A percentile compares a stretch with the other conserved stretches of the same genome.
Evolutionary conservation across 2,797 vertebrate genomes (phyloP).

Genomic region (Esox masquinongy): DNA sequence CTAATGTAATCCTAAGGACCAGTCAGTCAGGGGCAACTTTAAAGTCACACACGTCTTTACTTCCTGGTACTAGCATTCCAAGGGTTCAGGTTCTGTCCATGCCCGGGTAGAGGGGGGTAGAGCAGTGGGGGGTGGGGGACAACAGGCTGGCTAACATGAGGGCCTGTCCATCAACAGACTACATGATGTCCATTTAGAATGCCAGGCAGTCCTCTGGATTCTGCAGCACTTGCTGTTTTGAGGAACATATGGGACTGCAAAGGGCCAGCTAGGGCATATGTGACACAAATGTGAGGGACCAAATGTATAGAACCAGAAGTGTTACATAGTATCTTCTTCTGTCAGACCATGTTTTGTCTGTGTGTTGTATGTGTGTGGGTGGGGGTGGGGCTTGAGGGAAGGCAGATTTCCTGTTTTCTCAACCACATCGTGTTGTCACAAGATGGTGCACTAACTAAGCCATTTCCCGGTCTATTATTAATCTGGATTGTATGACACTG

Average conservation of each 20-base stretch:
- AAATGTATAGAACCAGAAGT: not conserved
- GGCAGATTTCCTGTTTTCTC: not conserved
- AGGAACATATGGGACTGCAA: not conserved
- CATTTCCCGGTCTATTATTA: slow-evolving; percentile 16
- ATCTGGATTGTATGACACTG: not conserved
- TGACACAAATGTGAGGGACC: not conserved
- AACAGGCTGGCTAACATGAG: slow-evolving; percentile 20
- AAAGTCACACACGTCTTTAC: slow-evolving; percentile 22
- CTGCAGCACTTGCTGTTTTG: not conserved
- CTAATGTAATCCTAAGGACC: slow-evolving; percentile 18
- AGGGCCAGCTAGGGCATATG: not conserved
- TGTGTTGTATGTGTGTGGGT: not conserved
- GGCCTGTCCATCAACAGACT: slow-evolving; percentile 25
- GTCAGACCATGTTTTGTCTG: not conserved
- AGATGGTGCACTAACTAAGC: slow-evolving; percentile 17
- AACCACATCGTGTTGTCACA: slow-evolving; percentile 14
- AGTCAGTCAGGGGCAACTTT: not conserved
- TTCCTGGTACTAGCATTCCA: slow-evolving; percentile 48
- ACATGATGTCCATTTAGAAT: not conserved
- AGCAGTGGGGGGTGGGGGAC: slow-evolving; percentile 3
- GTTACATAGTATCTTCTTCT: not conserved
- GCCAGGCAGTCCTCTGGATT: not conserved
- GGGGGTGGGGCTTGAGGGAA: not conserved
- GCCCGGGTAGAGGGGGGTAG: not conserved
- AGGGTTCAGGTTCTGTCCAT: slow-evolving; percentile 35